Evolutionary conservation across 2,888 invertebrate genomes (phyloP), one percentile per base, ranked within the genome.

Genomic region (Cryptosula pallasiana): DNA sequence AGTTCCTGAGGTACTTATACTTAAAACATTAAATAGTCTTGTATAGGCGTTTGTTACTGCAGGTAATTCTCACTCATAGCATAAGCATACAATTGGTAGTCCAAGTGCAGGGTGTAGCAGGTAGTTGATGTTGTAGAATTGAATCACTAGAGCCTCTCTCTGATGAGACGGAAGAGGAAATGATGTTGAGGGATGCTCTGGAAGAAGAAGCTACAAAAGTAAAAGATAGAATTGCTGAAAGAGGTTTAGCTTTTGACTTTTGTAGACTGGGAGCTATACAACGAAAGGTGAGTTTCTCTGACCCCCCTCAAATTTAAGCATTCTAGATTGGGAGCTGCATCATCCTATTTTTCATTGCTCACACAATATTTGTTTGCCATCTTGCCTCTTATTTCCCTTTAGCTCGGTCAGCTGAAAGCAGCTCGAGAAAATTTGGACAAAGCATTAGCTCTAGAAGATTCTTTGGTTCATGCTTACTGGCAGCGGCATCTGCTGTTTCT

Each of bases 401-500:
- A 74, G 74, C 55, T 74, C 3, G 74, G 74, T 35, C 71, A 72
- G 34, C 27, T 74, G 55, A 54, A 35, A 16, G 36, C 27, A 29
- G 75, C 78, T 2, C 70, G 75, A 45, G 69, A 71, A 5, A 76
- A 78, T 57, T 55, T 78, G 57, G 73, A 76, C 78, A 81, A 80
- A 71, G 82, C 82, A 23, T 81, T 84, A 71, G 74, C 76, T 58
- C 73, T 81, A 75, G 84, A 84, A 73, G 82, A 83, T 0, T 69
- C 76, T 57, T 72, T 84, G 69, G 73, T 84, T 69, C 83, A 85
- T 76, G 84, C 84, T 0, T 85, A 84, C 77, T 85, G 84, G 84
- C 84, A 85, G 75, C 76, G 84, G 1, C 84, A 84, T 76, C 76
- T 84, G 27, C 74, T 85, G 57, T 81, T 77, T 72, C 73, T 84